Evolutionary conservation across 1,140 invertebrate species (phyloP).

Genomic region (Drosophila kanapiae): DNA sequence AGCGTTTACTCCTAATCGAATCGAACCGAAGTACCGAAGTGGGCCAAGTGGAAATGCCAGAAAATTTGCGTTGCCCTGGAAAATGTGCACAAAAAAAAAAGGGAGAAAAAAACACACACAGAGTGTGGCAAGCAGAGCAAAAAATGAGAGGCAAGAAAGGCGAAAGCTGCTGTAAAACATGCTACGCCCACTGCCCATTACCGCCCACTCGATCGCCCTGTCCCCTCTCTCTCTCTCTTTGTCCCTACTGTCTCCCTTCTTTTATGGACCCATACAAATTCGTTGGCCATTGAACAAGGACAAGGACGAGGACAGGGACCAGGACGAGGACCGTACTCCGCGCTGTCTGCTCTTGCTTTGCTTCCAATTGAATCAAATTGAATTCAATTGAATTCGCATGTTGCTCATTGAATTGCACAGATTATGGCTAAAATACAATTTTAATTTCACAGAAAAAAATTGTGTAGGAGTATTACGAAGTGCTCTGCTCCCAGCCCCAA

Average conservation of each 20-base stretch:
- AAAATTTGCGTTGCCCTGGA: conserved; percentile 42
- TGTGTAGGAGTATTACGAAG: not conserved
- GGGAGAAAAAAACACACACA: not conserved
- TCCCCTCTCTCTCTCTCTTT: not conserved
- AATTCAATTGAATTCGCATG: conserved; percentile 79
- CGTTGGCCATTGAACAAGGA: conserved; percentile 40
- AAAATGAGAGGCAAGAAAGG: conserved; percentile 1
- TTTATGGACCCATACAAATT: conserved; percentile 51
- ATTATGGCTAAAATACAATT: conserved; percentile 80
- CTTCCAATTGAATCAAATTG: conserved; percentile 74
- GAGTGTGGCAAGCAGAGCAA: not conserved
- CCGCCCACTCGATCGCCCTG: conserved; percentile 23
- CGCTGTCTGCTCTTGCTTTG: conserved; percentile 38
- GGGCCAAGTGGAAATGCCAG: conserved; percentile 46
- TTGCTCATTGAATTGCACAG: conserved; percentile 76
- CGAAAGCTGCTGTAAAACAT: conserved; percentile 23
- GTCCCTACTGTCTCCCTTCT: conserved; percentile 8
- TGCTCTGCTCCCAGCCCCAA: not conserved
- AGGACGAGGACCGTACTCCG: not conserved
- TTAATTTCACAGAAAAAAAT: conserved; percentile 61
- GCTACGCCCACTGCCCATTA: conserved; percentile 39
- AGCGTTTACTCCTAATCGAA: conserved; percentile 44
- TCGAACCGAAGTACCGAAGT: conserved; percentile 41
- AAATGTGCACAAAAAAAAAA: conserved; percentile 21
- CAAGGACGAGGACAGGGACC: not conserved